Evolutionary conservation across 2,888 invertebrate species (phyloP), one percentile per base, ranked within the genome.

Genomic region (Plagodis dolabraria): DNA sequence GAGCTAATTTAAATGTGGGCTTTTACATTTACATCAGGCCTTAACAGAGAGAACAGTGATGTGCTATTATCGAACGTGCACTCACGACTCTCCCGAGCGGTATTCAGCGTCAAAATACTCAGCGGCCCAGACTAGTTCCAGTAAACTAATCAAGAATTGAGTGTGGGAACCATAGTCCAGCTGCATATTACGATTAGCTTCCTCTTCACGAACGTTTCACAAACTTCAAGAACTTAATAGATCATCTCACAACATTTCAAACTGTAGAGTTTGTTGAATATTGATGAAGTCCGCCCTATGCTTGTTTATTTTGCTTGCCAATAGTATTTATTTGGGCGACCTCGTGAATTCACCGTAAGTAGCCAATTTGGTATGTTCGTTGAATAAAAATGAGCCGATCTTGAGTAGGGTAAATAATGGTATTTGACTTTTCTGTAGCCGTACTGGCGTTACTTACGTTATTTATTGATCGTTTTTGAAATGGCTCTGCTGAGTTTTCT

Each of bases 221-320:
- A 22, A 22, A 22, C 22, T 22, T 22, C 22, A 22, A 22, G 22
- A 22, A 22, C 22, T 4, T 7, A 36, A 36, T 36, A 2, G 36
- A 36, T 7, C 36, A 36, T 36, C 36, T 36, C 4, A 36, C 7
- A 36, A 36, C 7, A 36, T 69, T 12, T 67, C 67, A 68, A 71
- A 66, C 65, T 70, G 69, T 74, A 72, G 75, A 79, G 79, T 79
- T 76, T 74, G 74, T 72, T 60, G 75, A 76, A 78, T 77, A 81
- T 79, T 79, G 74, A 77, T 80, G 72, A 69, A 70, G 64, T 69
- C 65, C 68, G 58, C 70, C 70, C 68, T 70, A 72, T 69, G 51
- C 71, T 68, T 71, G 63, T 71, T 70, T 73, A 70, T 68, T 72
- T 69, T 67, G 65, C 67, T 65, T 68, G 64, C 68, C 62, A 67